These are phyloP conservation scores for Drosophila arawakana DNA, from an alignment of 1,140 invertebrate species.

Conservation along the genomic window DNA sequence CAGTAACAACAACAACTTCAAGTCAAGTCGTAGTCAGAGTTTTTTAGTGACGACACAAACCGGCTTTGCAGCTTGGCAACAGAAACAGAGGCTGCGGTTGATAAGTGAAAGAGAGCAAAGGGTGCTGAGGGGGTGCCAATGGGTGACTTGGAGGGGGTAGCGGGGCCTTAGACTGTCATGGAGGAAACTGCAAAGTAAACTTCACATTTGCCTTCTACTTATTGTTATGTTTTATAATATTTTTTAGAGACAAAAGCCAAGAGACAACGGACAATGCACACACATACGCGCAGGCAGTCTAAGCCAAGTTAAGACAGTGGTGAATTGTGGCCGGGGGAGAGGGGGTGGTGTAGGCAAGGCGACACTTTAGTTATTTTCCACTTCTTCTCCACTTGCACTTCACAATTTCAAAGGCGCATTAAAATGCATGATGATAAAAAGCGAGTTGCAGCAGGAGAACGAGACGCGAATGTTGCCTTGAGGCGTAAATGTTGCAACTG, in stretches of 20 bases:
- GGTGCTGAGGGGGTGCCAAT: background rate
- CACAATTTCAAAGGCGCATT: conserved; percentile 81
- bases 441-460: conserved; percentile 41
- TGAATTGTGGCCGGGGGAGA: background rate
- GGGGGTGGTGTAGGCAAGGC: conserved; percentile 44
- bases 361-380: conserved; percentile 82
- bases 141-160: background rate
- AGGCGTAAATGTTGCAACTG: conserved; percentile 68
- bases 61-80: conserved; percentile 67
- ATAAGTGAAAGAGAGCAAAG: background rate
- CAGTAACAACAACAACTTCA: conserved; percentile 3
- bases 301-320: background rate
- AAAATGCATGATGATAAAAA: conserved; percentile 76
- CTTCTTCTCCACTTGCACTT: conserved; percentile 72
- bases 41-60: conserved; percentile 81
- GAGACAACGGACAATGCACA: conserved; percentile 36
- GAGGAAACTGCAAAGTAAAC: conserved; percentile 55
- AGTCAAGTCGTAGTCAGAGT: conserved; percentile 31
- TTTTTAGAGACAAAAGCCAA: conserved; percentile 74
- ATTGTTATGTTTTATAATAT: conserved; percentile 82
- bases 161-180: background rate
- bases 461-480: conserved; percentile 37
- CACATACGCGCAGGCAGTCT: conserved; percentile 13
- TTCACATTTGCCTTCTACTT: conserved; percentile 76
- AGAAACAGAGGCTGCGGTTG: background rate